Base-by-base conservation (phyloP, 2,113 vertebrate species). In the Euleptes europaea region DNA sequence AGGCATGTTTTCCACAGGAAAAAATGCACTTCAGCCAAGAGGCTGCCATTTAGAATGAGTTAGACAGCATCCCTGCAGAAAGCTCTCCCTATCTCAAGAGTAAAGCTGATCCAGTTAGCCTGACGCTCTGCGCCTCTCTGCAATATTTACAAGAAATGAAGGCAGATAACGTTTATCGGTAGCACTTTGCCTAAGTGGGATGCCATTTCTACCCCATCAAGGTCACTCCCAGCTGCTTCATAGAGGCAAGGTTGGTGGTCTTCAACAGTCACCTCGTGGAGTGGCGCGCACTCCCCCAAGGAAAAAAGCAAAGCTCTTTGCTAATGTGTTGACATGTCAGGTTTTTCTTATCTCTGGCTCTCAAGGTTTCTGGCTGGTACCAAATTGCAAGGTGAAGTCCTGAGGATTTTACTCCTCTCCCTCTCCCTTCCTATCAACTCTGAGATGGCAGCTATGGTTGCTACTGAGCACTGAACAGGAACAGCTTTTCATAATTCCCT, bases 301-400 rank as follows among this genome's bases (percentile, higher is more conserved):
- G 35, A 47, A 75, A 23, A 66, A 86, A 80, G 47, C 0, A 0
- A 28, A 80, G 79, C 3, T 3, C 7, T 38, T 0, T 31, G 33
- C 14, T 44, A 66, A 78, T 0, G 0, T 33, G 35, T 28, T 47
- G 33, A 66, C 19, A 74, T 14, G 26, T 31, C 51, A 33, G 67
- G n/a, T 8, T 60, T 75, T 60, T 33, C 49, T 49, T 44, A 60
- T 72, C 31, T 1, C 19, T 8, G 19, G 33, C 70, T 78, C 42
- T 47, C 0, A 0, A n/a, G 1, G 51, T 19, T 72, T 21, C 0
- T 0, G 51, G 78, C 17, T 60, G 14, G 35, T 60, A 78, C 0
- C 0, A 80, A 4, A 51, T 0, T 1, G 54, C 57, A 71, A 51
- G 33, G 72, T 1, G 0, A 1, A 69, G 0, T 47, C 63, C 23